Evolutionary conservation across 2,888 invertebrate species (phyloP), one percentile per base, ranked within the genome.

Genomic region (Suillia variegata): DNA sequence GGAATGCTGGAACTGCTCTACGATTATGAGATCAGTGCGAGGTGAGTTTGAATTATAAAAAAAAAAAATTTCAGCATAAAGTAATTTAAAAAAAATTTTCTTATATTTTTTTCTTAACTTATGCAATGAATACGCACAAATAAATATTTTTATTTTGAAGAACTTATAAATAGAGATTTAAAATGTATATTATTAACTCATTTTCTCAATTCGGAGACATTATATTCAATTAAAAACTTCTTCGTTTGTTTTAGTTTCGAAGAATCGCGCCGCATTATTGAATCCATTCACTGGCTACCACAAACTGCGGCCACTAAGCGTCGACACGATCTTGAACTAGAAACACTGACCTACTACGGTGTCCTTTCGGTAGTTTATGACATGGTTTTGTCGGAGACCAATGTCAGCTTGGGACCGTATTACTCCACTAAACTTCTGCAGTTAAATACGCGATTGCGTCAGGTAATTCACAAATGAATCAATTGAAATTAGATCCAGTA

Each of bases 261-360:
- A 2, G 74, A 76, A 17, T 61, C 75, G 2, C 66, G 73, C 0
- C 60, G 66, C 15, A 65, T 79, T 0, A 69, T 81, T 17, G 77
- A 75, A 13, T 61, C 66, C 1, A 71, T 72, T 10, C 68, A 73
- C 54, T 79, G 77, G 70, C 79, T 80, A 57, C 65, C 62, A 49
- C 70, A 75, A 52, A 68, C 75, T 2, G 70, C 65, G 3, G 65
- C 67, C 0, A 54, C 71, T 1, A 70, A 66, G 47, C 68, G 70
- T 15, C 54, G 73, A 10, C 67, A 68, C 8, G 68, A 71, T 24
- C 67, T 70, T 48, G 81, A 81, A 56, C 49, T 76, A 15, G 76
- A 79, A 54, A 79, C 71, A 0, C 63, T 79, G 2, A 72, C 71
- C 4, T 78, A 79, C 48, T 81, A 74, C 51, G 73, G 70, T 24